Base-by-base conservation (phyloP, 2,888 invertebrate species). In the Rhamphomyia laevipes region DNA sequence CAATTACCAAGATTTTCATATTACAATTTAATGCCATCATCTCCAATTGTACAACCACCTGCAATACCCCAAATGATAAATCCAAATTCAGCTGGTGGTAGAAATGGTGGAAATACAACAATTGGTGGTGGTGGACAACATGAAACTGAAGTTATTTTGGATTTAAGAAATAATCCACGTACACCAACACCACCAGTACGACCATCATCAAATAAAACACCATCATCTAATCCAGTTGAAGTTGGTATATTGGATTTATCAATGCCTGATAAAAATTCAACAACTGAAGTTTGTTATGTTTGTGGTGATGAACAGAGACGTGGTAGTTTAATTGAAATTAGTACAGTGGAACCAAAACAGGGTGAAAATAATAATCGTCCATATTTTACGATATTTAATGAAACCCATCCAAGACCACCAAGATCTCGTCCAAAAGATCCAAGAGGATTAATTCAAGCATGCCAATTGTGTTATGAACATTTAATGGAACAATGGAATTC, bases 251-350 rank as follows among this genome's bases (percentile, higher is more conserved):
- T 90, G 52, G 90, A 91, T 73, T 75, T 91, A 51, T 89, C 89
- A 53, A 90, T 91, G 90, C 90, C 90, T 12, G 90, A 90, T 71
- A 90, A 90, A 74, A 90, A 90, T 74, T 86, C 89, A 13, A 81
- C 85, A 59, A 89, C 88, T 18, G 89, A 90, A 72, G 89, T 90
- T 47, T 89, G 88, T 70, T 91, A 90, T 71, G 86, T 90, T 15
- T 91, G 91, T 71, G 91, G 91, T 17, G 89, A 89, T 66, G 89
- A 90, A 70, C 86, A 84, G 69, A 80, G 83, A 57, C 79, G 87
- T 50, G 89, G 89, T 55, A 86, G 88, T 55, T 76, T 90, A 27
- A 80, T 80, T 63, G 84, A 85, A 63, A 70, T 80, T 51, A 77
- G 77, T 63, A 79, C 79, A 33, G 76, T 76, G 58, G 68, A 68